Evolutionary conservation across 2,888 invertebrate genomes (phyloP), one percentile per base, ranked within the genome.

Genomic region (Zhuqinia jingwanae): DNA sequence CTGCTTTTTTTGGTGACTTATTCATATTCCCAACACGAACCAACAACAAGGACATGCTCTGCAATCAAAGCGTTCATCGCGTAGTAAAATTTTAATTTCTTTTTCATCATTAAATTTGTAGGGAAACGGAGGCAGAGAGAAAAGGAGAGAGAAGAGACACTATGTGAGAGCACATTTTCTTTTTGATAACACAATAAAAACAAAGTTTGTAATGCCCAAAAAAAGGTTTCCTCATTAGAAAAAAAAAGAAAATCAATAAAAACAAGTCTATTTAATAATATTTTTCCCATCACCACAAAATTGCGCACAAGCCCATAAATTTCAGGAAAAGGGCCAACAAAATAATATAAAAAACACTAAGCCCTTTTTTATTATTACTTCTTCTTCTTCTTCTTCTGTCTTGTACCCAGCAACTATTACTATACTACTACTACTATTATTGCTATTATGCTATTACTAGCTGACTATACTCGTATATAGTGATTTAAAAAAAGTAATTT

Each of bases 161-260:
- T 36, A 3, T 36, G 36, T 8, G 8, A 36, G 36, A 36, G 5
- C 36, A 36, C 3, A 8, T 36, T 36, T 8, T 36, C 36, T 6
- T 45, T 68, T 68, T 68, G 36, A 65, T 68, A 68, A 68, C 42
- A 68, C 45, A 68, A 68, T 68, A 68, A 68, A 53, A 68, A 65
- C 36, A 65, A 68, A 68, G 68, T 68, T 13, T 50, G 20, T 45
- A 17, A 17, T 68, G n/a, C n/a, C 2, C 2, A n/a, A 50, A 5
- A 13, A 2, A 45, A 45, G 45, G 20, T 42, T 50, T 17, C 15
- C 13, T 45, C 22, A 8, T 22, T 45, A 45, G 13, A 45, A 8
- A n/a, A 68, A 68, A 8, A 27, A 60, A 30, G 60, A 60, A 45
- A 68, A 68, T 68, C 68, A 42, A 68, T 68, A 45, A 45, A 50